phyloP scores from a whole-genome alignment of 1,140 invertebrate genomes.

The Patella vulgata region DNA sequence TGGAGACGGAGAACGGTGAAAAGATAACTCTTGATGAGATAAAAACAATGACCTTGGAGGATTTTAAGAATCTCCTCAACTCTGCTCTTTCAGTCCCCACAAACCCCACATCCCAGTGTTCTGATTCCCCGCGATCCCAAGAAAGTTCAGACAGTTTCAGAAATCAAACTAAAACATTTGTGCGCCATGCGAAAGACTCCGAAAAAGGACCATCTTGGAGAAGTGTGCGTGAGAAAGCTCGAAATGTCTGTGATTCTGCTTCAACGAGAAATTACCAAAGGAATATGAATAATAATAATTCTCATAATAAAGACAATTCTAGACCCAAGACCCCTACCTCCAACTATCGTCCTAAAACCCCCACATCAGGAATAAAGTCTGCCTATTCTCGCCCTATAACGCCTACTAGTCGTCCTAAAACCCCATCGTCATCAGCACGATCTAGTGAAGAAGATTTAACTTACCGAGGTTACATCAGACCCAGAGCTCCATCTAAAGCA shows the following conservation, averaged over 20 bases:
- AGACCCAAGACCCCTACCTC: conserved; percentile 36
- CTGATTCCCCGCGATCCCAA: conserved; percentile 46
- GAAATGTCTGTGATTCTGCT: conserved; percentile 23
- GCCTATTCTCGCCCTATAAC: conserved; percentile 2
- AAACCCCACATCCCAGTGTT: conserved; percentile 37
- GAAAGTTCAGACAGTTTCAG: conserved; percentile 42
- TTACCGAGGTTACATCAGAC: too few species aligned
- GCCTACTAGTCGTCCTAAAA: conserved; percentile 13
- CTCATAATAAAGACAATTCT: too few species aligned
- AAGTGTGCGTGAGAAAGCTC: conserved; percentile 23
- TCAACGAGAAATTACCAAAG: conserved; percentile 3
- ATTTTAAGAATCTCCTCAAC: conserved; percentile 56
- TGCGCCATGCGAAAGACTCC: background rate
- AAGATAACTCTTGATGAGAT: conserved; percentile 40
- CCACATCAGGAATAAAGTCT: conserved; percentile 3
- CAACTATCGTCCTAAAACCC: conserved; percentile 23
- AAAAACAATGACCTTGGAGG: conserved; percentile 54
- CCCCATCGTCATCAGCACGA: conserved; percentile 13
- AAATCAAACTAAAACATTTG: conserved; percentile 1
- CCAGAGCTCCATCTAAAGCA: too few species aligned
- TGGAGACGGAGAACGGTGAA: conserved; percentile 32
- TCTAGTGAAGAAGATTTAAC: too few species aligned
- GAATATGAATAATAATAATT: too few species aligned
- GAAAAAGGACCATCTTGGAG: conserved; percentile 9
- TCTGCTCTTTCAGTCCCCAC: conserved; percentile 40